Evolutionary conservation across 2,113 vertebrate genomes (phyloP), one percentile per base, ranked within the genome.

Genomic region (Labeo rohita): DNA sequence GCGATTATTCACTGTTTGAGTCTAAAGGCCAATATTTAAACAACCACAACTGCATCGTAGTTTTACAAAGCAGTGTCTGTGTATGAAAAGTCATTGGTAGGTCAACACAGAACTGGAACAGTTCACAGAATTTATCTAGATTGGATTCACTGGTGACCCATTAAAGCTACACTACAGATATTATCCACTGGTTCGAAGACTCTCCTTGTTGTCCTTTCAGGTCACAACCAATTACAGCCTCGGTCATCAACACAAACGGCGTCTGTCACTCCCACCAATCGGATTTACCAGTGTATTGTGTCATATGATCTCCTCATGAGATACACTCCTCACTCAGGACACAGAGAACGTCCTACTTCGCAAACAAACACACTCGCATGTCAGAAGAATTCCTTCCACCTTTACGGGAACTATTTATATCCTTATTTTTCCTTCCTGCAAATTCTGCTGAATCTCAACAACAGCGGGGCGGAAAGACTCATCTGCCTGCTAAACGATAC

Each of bases 341-440:
- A 85, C 6, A 73, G 68, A 7, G 61, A 39, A 75, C 3, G 65
- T 49, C 65, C n/a, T 8, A 2, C 47, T 13, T 56, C 5, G 13
- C 34, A 72, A 50, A 15, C 21, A 84, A 66, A 66, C 9, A 50
- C n/a, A 61, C 59, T 50, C 8, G 49, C 39, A 39, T 45, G 18
- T 80, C 15, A 74, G 84, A 45, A 70, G 36, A 76, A 86, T 82
- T 89, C 87, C 52, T 92, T 78, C 85, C 85, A 76, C 88, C 89
- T 91, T 86, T 11, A 63, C 66, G 63, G 0, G 0, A 52, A 90
- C 93, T 82, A 93, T 92, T 91, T 92, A 91, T 92, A 93, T 93
- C 66, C 3, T 3, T 0, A 39, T 0, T 54, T 47, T 70, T 85
- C 84, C 89, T 47, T 23, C n/a, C 82, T 65, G 75, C 80, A 63